Percentiles rank a stretch among this genome's conserved stretches.
These are phyloP conservation scores for Macrotis lagotis DNA, from an alignment of 2,113 vertebrate genomes.

Conservation along the genomic window DNA sequence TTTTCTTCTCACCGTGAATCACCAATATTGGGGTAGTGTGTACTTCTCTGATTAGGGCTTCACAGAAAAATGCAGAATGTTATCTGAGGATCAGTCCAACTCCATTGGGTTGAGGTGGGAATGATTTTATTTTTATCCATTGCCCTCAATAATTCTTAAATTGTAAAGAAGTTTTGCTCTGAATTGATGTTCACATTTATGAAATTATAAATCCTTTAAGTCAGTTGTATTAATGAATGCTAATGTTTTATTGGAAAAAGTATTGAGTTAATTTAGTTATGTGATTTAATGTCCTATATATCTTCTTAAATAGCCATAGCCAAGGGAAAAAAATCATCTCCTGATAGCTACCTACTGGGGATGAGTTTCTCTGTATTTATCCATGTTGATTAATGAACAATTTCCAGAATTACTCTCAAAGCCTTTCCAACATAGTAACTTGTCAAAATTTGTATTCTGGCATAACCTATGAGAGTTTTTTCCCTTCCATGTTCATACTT, in stretches of 20 bases:
- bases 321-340: background rate
- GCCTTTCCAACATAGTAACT: background rate
- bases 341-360: background rate
- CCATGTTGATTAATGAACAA: background rate
- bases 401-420: background rate
- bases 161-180: background rate
- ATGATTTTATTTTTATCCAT: background rate
- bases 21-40: background rate
- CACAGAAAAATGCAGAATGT: background rate
- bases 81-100: background rate
- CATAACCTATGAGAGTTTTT: background rate
- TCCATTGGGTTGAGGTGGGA: background rate
- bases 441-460: background rate
- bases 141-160: background rate
- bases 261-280: background rate
- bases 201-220: background rate
- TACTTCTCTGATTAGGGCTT: background rate
- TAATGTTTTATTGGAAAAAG: background rate
- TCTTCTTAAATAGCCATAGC: background rate
- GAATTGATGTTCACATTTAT: background rate
- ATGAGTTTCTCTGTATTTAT: background rate
- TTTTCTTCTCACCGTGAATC: background rate
- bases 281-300: background rate
- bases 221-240: background rate
- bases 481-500: background rate